A percentile compares a stretch with the other conserved stretches of the same genome.
Evolutionary conservation across 1,140 invertebrate species (phyloP).

Genomic region (Tenebrio molitor): DNA sequence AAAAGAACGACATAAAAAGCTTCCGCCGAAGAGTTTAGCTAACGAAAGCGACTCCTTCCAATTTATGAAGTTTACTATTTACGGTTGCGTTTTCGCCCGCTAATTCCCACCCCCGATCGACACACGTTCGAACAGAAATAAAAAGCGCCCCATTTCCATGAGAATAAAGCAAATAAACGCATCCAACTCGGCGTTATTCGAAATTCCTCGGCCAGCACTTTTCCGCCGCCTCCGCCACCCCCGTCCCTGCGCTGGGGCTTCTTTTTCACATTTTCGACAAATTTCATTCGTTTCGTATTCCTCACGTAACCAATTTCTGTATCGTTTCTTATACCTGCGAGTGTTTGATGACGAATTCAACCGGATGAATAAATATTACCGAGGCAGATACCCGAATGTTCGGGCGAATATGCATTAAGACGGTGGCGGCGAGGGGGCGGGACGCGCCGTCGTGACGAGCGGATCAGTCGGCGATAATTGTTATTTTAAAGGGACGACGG

Average conservation of each 20-base stretch:
- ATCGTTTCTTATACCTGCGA: conserved; percentile 36
- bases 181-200: conserved; percentile 46
- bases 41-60: background rate
- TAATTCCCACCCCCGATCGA: conserved; percentile 26
- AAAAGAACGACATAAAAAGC: conserved; percentile 32
- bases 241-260: conserved; percentile 3
- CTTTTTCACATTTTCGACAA: conserved; percentile 44
- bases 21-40: background rate
- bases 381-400: background rate
- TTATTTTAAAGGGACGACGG: too few relatives aligned
- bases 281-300: conserved; percentile 49
- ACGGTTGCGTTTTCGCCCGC: background rate
- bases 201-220: conserved; percentile 36
- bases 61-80: conserved; percentile 37
- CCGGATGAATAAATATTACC: conserved; percentile 29
- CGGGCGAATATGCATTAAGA: background rate
- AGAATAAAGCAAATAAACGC: conserved; percentile 51
- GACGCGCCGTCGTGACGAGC: too few relatives aligned
- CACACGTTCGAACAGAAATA: conserved; percentile 46
- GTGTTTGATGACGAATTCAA: conserved; percentile 35
- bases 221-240: conserved; percentile 1
- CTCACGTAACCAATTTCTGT: conserved; percentile 46
- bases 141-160: conserved; percentile 46
- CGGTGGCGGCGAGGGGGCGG: background rate
- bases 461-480: too few relatives aligned